Evolutionary conservation across 2,888 invertebrate genomes (phyloP), one percentile per base, ranked within the genome.

Genomic region (Pseudolycoriella hygida): DNA sequence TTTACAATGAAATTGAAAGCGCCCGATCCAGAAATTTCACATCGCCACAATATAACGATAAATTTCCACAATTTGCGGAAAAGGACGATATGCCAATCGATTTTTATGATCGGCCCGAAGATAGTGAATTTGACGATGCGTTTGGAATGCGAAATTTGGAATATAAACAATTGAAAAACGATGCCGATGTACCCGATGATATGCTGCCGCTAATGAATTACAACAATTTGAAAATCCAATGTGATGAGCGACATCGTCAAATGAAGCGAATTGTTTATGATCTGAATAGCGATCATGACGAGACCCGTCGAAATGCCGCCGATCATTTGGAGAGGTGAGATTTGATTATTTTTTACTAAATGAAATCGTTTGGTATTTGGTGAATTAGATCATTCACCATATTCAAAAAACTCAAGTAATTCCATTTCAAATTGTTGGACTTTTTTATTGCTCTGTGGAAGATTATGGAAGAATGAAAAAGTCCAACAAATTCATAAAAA

Each of bases 1-100:
- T 73, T 57, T 59, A 62, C 49, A 50, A 54, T 42, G 70, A 70
- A 53, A 55, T 67, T 46, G 56, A 50, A 43, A 17, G 19, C 4
- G 49, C 46, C 12, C 40, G 44, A 19, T 34, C 37, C 20, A 44
- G 46, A 15, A 52, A 52, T 45, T 52, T 48, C 34, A 48, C 52
- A 42, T 45, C 50, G 19, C 37, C 30, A 18, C 15, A 32, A 31
- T 30, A 12, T 43, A 6, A 25, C 18, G n/a, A 30, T 18, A 20
- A 42, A 17, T 30, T 6, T 14, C 14, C 15, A 15, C 11, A n/a
- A 41, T n/a, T n/a, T n/a, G n/a, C n/a, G n/a, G n/a, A n/a, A n/a
- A n/a, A n/a, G n/a, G 11, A 10, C 6, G 6, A 6, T 6, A n/a
- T 51, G 42, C 49, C 50, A 19, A 6, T 19, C n/a, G 42, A 46